Base-by-base conservation (phyloP, 2,888 invertebrate species). In the Lomographa bimaculata region DNA sequence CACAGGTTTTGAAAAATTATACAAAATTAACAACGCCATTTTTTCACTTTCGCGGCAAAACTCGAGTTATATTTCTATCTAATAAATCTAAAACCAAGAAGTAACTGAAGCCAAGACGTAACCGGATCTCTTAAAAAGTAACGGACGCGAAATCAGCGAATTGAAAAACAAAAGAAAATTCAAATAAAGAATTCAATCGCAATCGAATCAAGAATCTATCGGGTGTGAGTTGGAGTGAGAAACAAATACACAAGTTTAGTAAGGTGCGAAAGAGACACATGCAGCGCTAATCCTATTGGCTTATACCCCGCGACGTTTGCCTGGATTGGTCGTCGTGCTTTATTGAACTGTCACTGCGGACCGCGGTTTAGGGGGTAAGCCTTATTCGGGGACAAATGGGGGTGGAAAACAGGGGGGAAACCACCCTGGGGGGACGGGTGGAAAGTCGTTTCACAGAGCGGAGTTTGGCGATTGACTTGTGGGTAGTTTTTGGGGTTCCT, bases 331-430 rank as follows among this genome's bases (percentile, higher is more conserved):
- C 82, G 82, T 70, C 58, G 74, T 85, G 85, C 82, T 82, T 81
- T 87, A 87, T 86, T 89, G 86, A 86, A 87, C 86, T 87, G 87
- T 87, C 89, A 87, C 84, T 82, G 86, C 82, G 79, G 81, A 81
- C 79, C 75, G 82, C 73, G 80, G 84, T 83, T 84, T 75, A 78
- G 84, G 86, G 79, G 84, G 81, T 66, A 72, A 82, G 71, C 76
- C 83, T 84, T 83, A 85, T 84, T 84, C 72, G 79, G 83, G 83
- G 81, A 80, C 20, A 35, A 35, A 40, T 7, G 69, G 77, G 70
- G 72, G 75, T 69, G 63, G 55, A 60, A 61, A 49, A 56, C 68
- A 51, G 51, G 59, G 54, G 64, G 62, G 57, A n/a, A n/a, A n/a
- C n/a, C n/a, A n/a, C n/a, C n/a, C n/a, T 56, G 60, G 67, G 57